phyloP scores from a whole-genome alignment of 2,113 vertebrate species.

The Charadrius vociferus region DNA sequence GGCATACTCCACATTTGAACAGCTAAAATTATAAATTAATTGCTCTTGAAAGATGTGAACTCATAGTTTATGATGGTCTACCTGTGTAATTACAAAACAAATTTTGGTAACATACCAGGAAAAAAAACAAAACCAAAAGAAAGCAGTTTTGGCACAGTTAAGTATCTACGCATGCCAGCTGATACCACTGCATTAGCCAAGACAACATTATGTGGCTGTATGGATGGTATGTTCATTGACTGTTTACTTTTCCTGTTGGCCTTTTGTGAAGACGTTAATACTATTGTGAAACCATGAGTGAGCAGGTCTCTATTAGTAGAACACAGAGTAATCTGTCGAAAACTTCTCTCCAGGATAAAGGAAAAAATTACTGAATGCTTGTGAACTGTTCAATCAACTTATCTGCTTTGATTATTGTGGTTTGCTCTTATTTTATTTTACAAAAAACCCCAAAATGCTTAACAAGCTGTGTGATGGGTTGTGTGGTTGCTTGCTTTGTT shows the following conservation, averaged over 20 bases:
- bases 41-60: background rate
- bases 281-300: background rate
- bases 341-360: background rate
- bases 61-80: background rate
- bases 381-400: background rate
- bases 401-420: background rate
- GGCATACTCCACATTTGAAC: background rate
- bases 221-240: background rate
- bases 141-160: background rate
- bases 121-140: background rate
- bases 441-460: background rate
- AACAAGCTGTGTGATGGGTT: background rate
- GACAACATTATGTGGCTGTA: background rate
- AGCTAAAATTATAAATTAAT: background rate
- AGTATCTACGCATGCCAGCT: background rate
- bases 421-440: background rate
- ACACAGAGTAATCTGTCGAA: background rate
- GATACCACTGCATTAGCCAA: background rate
- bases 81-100: background rate
- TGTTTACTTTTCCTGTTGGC: background rate
- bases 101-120: background rate
- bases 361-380: background rate
- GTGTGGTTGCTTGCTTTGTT: background rate
- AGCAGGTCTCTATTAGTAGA: background rate
- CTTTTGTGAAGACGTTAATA: background rate